phyloP scores from a whole-genome alignment of 92 coral and sea anemone genomes.

The Epizoanthus illoricatus region DNA sequence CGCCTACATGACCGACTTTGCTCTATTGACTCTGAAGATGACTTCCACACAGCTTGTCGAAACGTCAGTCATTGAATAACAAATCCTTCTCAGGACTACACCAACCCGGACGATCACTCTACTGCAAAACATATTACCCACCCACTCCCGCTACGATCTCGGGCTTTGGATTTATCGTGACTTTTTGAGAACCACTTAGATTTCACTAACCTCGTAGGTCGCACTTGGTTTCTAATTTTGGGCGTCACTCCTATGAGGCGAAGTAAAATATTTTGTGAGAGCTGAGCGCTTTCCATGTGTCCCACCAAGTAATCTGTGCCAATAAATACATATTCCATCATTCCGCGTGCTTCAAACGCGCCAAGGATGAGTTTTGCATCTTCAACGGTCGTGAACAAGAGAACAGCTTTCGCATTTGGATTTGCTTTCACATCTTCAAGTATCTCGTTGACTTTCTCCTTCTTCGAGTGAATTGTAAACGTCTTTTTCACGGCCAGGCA shows the following conservation, averaged over 20 bases:
- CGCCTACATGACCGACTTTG: no score
- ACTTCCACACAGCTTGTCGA: no score
- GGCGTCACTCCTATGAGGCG: slow-evolving; percentile 75
- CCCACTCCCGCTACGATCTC: no score
- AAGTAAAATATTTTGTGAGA: slow-evolving; percentile 65
- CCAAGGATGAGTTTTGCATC: slow-evolving; percentile 69
- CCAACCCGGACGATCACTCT: no score
- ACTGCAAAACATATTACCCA: no score
- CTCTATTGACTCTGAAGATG: no score
- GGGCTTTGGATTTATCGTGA: no score
- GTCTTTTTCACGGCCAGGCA: slow-evolving; percentile 69
- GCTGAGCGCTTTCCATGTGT: slow-evolving; percentile 46
- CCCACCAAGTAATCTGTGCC: slow-evolving; percentile 69
- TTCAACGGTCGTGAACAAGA: slow-evolving; percentile 70
- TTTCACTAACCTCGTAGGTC: slow-evolving; percentile 9
- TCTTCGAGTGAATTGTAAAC: slow-evolving; percentile 62
- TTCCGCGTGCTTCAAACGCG: slow-evolving; percentile 43
- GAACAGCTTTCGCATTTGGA: slow-evolving; percentile 63
- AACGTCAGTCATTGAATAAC: no score
- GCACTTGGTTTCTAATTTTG: slow-evolving; percentile 9
- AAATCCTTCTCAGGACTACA: no score
- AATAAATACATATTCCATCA: slow-evolving; percentile 73
- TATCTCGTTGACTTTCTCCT: slow-evolving; percentile 31
- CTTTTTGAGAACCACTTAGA: background rate
- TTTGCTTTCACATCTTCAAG: slow-evolving; percentile 47